Percentiles rank a stretch among this genome's conserved stretches.
These are phyloP conservation scores for Drosophila glabriapex DNA, from an alignment of 2,888 invertebrate species.

Conservation along the genomic window DNA sequence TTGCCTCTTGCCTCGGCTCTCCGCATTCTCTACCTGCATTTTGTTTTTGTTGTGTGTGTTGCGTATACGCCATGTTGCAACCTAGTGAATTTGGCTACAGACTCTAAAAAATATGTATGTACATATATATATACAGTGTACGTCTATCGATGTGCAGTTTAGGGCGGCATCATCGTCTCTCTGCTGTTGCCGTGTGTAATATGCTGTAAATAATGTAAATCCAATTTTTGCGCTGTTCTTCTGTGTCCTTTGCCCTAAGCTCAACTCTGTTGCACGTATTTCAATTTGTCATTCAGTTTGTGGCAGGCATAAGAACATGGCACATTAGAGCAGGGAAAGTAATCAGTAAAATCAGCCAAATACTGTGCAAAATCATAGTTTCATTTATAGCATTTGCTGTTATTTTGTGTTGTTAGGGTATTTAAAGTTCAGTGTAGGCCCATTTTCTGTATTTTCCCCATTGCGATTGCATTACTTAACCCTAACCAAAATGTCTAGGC, in stretches of 20 bases:
- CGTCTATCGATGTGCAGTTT: slow-evolving; percentile 37
- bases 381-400: background rate
- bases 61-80: slow-evolving; percentile 70
- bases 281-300: background rate
- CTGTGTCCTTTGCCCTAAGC: slow-evolving; percentile 35
- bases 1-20: background rate
- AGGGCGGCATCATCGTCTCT: slow-evolving; percentile 13
- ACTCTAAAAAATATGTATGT: background rate
- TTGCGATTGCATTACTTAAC: slow-evolving; percentile 50
- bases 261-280: background rate
- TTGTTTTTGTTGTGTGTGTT: slow-evolving; percentile 54
- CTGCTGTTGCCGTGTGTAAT: slow-evolving; percentile 47
- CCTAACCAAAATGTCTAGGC: slow-evolving; percentile 13
- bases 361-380: background rate
- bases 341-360: background rate
- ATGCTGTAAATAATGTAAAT: slow-evolving; percentile 80
- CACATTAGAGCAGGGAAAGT: background rate
- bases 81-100: slow-evolving; percentile 25
- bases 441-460: background rate
- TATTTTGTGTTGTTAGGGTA: slow-evolving; percentile 32
- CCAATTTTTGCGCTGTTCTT: slow-evolving; percentile 61
- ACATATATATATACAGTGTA: slow-evolving; percentile 21
- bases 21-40: slow-evolving; percentile 31
- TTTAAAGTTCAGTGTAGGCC: slow-evolving; percentile 19
- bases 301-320: background rate